Evolutionary conservation across 2,113 vertebrate genomes (phyloP).

Genomic region (Coreoperca whiteheadi): DNA sequence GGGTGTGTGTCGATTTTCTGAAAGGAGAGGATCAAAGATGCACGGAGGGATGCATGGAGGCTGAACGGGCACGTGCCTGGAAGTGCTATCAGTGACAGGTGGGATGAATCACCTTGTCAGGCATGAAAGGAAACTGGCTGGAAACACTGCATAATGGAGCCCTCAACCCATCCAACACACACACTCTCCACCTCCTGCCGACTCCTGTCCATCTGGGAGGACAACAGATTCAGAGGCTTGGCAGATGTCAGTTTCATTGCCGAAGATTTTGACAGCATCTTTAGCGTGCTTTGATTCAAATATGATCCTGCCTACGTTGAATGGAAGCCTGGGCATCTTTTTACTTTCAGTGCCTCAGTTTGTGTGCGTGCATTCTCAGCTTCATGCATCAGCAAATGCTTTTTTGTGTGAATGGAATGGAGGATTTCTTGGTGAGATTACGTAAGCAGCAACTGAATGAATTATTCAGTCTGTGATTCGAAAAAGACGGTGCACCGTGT

Average conservation of each 20-base stretch:
- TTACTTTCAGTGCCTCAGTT: neutral
- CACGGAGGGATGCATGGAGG: constrained; percentile 2
- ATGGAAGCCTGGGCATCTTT: neutral
- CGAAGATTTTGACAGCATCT: constrained; percentile 56
- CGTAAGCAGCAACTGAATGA: constrained; percentile 59
- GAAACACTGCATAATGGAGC: constrained; percentile 32
- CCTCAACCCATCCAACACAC: neutral
- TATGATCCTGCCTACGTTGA: constrained; percentile 6
- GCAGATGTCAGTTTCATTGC: constrained; percentile 43
- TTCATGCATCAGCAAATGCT: constrained; percentile 23
- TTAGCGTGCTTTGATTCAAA: constrained; percentile 17
- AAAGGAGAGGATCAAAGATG: constrained; percentile 15
- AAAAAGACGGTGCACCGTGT: neutral
- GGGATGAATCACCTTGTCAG: constrained; percentile 48
- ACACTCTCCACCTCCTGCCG: neutral
- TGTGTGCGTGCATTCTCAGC: neutral
- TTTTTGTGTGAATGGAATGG: constrained; percentile 65
- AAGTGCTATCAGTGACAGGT: constrained; percentile 41
- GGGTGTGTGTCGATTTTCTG: neutral
- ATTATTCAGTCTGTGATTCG: constrained; percentile 50
- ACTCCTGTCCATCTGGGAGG: constrained; percentile 30
- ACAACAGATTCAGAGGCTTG: constrained; percentile 34
- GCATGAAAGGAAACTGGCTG: constrained; percentile 39
- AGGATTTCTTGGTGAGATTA: constrained; percentile 62
- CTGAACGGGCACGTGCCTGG: constrained; percentile 12